Base-by-base conservation (phyloP, 2,113 vertebrate species). In the Rhegmatorhina hoffmannsi region DNA sequence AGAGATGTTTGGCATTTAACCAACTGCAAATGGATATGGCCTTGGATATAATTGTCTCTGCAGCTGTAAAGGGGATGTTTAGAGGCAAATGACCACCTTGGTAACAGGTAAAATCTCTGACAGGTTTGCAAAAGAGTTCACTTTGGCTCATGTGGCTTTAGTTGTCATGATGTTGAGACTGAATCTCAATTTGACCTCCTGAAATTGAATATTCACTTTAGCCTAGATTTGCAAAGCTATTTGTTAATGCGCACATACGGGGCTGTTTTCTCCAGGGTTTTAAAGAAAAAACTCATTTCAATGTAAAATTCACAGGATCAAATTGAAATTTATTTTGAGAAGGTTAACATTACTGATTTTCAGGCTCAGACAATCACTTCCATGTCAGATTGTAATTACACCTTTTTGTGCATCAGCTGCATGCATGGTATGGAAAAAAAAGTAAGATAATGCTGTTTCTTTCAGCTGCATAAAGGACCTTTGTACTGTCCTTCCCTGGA, bases 171-270 rank as follows among this genome's bases (percentile, higher is more conserved):
- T 97, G 96, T 69, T 44, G 92, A 96, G 96, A 97, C 97, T 96
- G 97, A 97, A 97, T 99, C 97, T 98, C 98, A 95, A 98, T 98
- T 98, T 98, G 98, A 99, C 98, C 98, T 98, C 95, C 96, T 97
- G 98, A 98, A 98, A 99, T 98, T 98, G 98, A 99, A 98, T 98
- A 97, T 98, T 99, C 98, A 98, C 98, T 99, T 98, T 97, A 98
- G 97, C 96, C 97, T 97, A 98, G 98, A 98, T 99, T 99, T 98
- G 98, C 97, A 97, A 97, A 97, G 97, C 98, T 97, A 97, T 98
- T 97, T 98, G 97, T 98, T 97, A 97, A 98, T 97, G 98, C 98
- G 87, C 97, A 98, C 97, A 98, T 98, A 97, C 94, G 73, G 82
- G 89, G 86, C 92, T 96, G 95, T 98, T 98, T 98, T 98, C 98